phyloP scores from a whole-genome alignment of 2,888 invertebrate genomes.

The Acheta domesticus region DNA sequence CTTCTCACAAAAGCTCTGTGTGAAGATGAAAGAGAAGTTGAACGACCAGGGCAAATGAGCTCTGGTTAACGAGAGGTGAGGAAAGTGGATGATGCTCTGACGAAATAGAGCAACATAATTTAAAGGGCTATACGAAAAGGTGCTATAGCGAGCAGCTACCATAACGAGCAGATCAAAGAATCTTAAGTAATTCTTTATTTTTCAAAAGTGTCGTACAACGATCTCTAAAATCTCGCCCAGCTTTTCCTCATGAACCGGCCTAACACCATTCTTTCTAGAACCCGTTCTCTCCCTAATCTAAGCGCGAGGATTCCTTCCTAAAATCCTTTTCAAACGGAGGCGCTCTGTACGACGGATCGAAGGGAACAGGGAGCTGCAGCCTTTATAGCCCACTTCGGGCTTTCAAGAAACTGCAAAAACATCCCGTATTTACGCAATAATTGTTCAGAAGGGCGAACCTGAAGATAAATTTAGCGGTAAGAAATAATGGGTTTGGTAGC shows the following conservation, averaged over 20 bases:
- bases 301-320: neutral
- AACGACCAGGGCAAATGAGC: too few relatives aligned
- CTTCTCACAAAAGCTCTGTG: too few relatives aligned
- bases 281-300: neutral
- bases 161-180: too few relatives aligned
- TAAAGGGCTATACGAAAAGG: too few relatives aligned
- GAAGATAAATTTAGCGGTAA: slow-evolving; percentile 11
- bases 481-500: slow-evolving; percentile 18
- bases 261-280: neutral
- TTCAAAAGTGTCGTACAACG: neutral
- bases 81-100: too few relatives aligned
- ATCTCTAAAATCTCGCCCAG: neutral
- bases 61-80: too few relatives aligned
- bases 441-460: slow-evolving; percentile 18
- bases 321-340: neutral
- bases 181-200: too few relatives aligned
- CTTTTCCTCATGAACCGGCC: too few relatives aligned
- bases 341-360: neutral
- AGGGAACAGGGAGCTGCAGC: neutral
- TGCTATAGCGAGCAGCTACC: too few relatives aligned
- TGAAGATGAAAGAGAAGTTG: too few relatives aligned
- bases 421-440: slow-evolving; percentile 18
- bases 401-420: slow-evolving; percentile 18
- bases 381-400: slow-evolving; percentile 18
- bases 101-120: too few relatives aligned